Base-by-base conservation (phyloP, 2,113 vertebrate genomes). In the Cyphomyrus plagiostoma region DNA sequence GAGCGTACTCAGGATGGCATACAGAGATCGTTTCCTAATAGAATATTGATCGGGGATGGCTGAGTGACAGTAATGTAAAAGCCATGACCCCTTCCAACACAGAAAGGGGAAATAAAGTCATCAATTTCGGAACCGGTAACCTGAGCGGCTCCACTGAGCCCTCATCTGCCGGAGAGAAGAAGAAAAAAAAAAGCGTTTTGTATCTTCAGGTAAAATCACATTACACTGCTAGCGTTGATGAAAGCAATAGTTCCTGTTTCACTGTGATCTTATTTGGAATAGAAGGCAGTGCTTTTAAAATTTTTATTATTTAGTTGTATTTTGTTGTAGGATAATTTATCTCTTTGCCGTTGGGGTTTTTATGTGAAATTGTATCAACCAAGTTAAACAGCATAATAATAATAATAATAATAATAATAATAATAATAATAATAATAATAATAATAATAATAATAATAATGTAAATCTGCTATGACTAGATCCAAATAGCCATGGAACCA, bases 71-170 rank as follows among this genome's bases (percentile, higher is more conserved):
- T 90, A 89, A 88, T 88, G 89, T 90, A 89, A 89, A 93, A 91
- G 90, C 90, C 35, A 50, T 86, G 35, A 5, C 89, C 88, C 90
- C 23, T 39, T 30, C 90, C 62, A 91, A 30, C 90, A 74, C 89
- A 89, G 88, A 91, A 77, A 91, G 89, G 80, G 90, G 92, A 93
- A 94, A 94, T 94, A 9, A 92, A 93, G 58, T 90, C 92, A 88
- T 94, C 90, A 92, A 85, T 93, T 92, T 80, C 15, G 19, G 80
- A 4, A 82, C 45, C 85, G 88, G 83, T 90, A 74, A 82, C 58
- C 66, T 3, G 5, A 77, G 58, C 13, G 45, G 11, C 86, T 86
- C 91, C 87, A 90, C 90, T 84, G 89, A 91, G 49, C 39, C 6
- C 23, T 83, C 30, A 50, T 80, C 70, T 74, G 35, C 56, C 17